Evolutionary conservation across 1,140 invertebrate species (phyloP).

Genomic region (Zaprionus ghesquierei): DNA sequence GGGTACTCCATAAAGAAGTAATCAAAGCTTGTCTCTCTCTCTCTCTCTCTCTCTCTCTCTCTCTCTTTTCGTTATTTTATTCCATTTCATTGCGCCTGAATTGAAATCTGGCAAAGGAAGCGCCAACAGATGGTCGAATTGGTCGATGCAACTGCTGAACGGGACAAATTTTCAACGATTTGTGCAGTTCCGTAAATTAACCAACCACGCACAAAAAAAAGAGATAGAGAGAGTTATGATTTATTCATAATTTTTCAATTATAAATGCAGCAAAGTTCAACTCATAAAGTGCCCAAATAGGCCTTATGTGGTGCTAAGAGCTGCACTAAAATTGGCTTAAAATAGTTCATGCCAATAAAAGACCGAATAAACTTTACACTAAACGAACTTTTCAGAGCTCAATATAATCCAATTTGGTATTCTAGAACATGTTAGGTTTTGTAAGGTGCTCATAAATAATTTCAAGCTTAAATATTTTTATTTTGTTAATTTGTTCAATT

Average conservation of each 20-base stretch:
- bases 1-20: not conserved
- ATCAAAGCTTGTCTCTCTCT: not conserved
- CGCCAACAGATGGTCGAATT: constrained; percentile 19
- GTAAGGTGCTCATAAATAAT: too few species aligned
- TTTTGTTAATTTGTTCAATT: too few species aligned
- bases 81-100: not conserved
- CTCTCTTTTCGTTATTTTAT: not conserved
- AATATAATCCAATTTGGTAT: too few species aligned
- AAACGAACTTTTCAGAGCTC: too few species aligned
- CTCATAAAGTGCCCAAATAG: not conserved
- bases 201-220: not conserved
- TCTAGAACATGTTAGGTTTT: too few species aligned
- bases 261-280: not conserved
- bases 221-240: not conserved
- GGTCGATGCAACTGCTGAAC: not conserved
- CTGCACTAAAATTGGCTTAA: too few species aligned
- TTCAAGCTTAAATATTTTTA: too few species aligned
- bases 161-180: not conserved
- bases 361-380: not conserved
- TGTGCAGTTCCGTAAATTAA: not conserved
- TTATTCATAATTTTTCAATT: not conserved
- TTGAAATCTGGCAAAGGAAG: constrained; percentile 1
- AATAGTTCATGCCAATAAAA: not conserved
- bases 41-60: too few species aligned
- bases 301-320: not conserved